Percentiles rank a stretch among this genome's conserved stretches.
Evolutionary conservation across 2,888 invertebrate species (phyloP).

Genomic region (Drosophila rubida): DNA sequence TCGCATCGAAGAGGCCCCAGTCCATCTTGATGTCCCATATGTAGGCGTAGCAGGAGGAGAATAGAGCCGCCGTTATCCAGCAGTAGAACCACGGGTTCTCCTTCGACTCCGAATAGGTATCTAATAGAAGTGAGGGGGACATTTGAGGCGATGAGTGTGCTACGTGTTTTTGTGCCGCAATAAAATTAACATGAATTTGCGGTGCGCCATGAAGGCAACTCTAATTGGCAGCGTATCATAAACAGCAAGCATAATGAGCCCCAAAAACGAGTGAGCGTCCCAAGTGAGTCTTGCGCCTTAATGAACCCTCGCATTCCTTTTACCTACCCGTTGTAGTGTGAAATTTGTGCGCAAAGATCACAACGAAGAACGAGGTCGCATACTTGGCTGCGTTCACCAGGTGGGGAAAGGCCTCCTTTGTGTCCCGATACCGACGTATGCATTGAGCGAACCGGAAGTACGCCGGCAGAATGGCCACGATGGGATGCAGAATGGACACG

Average conservation of each 20-base stretch:
- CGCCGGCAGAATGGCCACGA: conserved; percentile 92
- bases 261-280: not conserved
- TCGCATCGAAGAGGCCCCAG: conserved; percentile 92
- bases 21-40: conserved; percentile 96
- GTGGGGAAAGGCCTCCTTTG: conserved; percentile 92
- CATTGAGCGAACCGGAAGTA: conserved; percentile 95
- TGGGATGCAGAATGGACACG: conserved; percentile 86
- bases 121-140: conserved; percentile 21
- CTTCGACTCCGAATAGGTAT: conserved; percentile 82
- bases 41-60: conserved; percentile 92
- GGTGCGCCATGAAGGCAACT: conserved; percentile 37
- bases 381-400: conserved; percentile 95
- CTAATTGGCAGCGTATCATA: conserved; percentile 62
- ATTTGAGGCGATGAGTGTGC: not conserved
- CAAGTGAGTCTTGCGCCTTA: conserved; percentile 6
- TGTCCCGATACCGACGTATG: conserved; percentile 92
- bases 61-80: conserved; percentile 89
- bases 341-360: conserved; percentile 88
- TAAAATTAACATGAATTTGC: conserved; percentile 58
- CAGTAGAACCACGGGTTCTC: conserved; percentile 89
- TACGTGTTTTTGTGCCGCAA: conserved; percentile 33
- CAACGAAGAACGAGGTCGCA: conserved; percentile 94
- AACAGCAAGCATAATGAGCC: conserved; percentile 51
- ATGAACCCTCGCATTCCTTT: conserved; percentile 10
- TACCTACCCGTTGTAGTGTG: conserved; percentile 83